Percentiles rank a stretch among this genome's conserved stretches.
phyloP scores from a whole-genome alignment of 1,140 invertebrate genomes.

The Caerostris extrusa region DNA sequence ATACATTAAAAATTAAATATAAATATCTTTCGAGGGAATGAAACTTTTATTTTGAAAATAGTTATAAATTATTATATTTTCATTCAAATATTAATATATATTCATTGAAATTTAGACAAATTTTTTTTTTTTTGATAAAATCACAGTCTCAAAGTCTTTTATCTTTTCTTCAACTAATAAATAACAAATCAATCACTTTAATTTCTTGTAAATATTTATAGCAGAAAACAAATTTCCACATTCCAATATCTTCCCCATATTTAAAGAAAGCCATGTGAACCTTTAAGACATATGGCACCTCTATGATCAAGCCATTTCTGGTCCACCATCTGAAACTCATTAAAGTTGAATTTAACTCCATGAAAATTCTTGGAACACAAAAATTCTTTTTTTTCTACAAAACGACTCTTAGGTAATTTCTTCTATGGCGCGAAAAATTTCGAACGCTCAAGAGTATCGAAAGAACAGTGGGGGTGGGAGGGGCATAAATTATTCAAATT shows the following conservation, averaged over 20 bases:
- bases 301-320: background rate
- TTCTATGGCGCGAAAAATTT: background rate
- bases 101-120: no score
- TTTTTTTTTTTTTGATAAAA: background rate
- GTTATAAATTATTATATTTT: no score
- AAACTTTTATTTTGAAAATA: no score
- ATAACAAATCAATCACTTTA: background rate
- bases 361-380: conserved; percentile 5
- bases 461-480: background rate
- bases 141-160: background rate
- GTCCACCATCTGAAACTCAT: background rate
- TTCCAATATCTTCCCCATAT: background rate
- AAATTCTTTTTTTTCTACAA: background rate
- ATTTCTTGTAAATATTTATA: background rate
- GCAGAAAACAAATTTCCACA: background rate
- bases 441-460: background rate
- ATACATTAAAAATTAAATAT: no score
- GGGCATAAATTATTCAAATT: conserved; percentile 46
- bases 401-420: background rate
- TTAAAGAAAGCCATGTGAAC: background rate
- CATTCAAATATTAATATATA: no score
- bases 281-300: background rate
- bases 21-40: no score
- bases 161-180: background rate
- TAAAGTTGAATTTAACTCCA: conserved; percentile 47